Percentiles rank a stretch among this genome's conserved stretches.
phyloP scores from a whole-genome alignment of 2,113 vertebrate genomes.

The Gymnorhina tibicen region DNA sequence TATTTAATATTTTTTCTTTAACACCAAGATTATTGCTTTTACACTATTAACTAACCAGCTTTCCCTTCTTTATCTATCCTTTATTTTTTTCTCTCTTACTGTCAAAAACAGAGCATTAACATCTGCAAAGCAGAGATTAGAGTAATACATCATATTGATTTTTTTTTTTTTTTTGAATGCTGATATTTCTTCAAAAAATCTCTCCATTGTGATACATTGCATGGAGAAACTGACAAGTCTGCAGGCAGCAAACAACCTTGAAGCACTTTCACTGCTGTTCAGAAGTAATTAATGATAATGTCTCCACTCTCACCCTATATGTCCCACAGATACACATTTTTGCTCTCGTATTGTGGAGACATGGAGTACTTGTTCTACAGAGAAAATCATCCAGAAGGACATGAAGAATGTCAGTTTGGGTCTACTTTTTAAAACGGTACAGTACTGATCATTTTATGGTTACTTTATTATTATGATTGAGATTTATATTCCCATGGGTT shows the following conservation, averaged over 20 bases:
- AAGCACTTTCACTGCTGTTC: slow-evolving; percentile 19
- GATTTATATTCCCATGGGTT: neutral
- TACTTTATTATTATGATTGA: neutral
- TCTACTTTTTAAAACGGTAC: neutral
- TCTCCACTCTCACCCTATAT: neutral
- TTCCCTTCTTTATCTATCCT: neutral
- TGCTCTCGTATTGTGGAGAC: neutral
- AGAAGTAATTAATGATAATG: slow-evolving; percentile 47
- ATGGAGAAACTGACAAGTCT: slow-evolving; percentile 26
- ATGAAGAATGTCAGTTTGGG: neutral
- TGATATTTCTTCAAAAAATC: slow-evolving; percentile 41
- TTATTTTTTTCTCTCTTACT: neutral
- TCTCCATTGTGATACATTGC: slow-evolving; percentile 23
- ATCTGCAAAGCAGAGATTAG: slow-evolving; percentile 50
- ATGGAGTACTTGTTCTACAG: neutral
- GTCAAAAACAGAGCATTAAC: slow-evolving; percentile 6
- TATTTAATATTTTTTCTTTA: neutral
- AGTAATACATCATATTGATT: slow-evolving; percentile 32
- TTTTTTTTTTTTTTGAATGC: neutral
- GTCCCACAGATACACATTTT: neutral
- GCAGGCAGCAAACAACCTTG: slow-evolving; percentile 44
- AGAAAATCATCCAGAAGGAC: neutral
- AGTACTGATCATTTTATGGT: neutral
- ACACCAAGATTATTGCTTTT: neutral
- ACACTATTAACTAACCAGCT: neutral